Evolutionary conservation across 2,888 invertebrate species (phyloP), one percentile per base, ranked within the genome.

Genomic region (Thalpophila matura): DNA sequence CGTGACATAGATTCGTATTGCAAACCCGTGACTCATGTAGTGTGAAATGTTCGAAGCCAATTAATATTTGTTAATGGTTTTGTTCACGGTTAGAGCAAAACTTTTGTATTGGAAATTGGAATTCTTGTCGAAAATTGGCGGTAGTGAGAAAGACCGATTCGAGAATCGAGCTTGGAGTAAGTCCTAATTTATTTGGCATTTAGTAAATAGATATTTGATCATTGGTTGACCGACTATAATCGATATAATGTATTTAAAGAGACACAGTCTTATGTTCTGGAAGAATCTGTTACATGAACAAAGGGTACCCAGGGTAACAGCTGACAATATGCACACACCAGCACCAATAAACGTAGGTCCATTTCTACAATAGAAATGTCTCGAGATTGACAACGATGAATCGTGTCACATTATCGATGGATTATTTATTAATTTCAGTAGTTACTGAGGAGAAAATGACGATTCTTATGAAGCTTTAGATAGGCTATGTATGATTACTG

Each of bases 1-100:
- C 79, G 81, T 74, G 81, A 77, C 77, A 80, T 66, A 77, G 79
- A 80, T 80, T 70, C 70, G 47, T 69, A 64, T 74, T 71, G 73
- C 70, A 64, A 75, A 49, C 53, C 63, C 18, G 54, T 80, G 81
- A 77, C 51, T 77, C 77, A 77, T 54, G 31, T 40, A 58, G 63
- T 77, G 70, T 77, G 65, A 71, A 71, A 77, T 63, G 54, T 64
- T 72, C 42, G 51, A 3, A 64, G 51, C 31, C 65, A 71, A 71
- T 71, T 71, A 71, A 63, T 77, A 72, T 76, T 72, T 76, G 77
- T 55, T 56, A 71, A 76, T 56, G 22, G 62, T 46, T 60, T n/a
- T 27, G 18, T 51, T 56, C 33, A 62, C 51, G 40, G 45, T 16
- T 27, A 1, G 1, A 33, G 12, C n/a, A 1, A 24, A 18, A 12